phyloP scores from a whole-genome alignment of 2,113 vertebrate genomes.

The Lamprologus sp. region DNA sequence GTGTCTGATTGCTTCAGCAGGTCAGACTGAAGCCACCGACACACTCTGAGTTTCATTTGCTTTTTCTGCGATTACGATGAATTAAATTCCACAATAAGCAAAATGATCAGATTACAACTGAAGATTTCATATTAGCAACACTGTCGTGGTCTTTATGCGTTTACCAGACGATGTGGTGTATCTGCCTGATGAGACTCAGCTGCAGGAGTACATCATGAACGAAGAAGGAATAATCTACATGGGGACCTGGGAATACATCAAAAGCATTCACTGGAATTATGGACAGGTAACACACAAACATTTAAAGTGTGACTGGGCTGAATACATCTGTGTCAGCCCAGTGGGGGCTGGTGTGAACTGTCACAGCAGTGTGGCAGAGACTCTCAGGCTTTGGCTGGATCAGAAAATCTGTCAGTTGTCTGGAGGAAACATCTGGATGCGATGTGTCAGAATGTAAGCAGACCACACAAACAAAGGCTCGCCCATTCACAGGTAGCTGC shows the following conservation, averaged over 20 bases:
- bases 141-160: neutral
- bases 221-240: constrained; percentile 80
- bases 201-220: constrained; percentile 82
- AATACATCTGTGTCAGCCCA: neutral
- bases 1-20: neutral
- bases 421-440: neutral
- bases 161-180: constrained; percentile 75
- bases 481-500: neutral
- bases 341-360: constrained; percentile 40
- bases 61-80: neutral
- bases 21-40: neutral
- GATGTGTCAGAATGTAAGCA: constrained; percentile 27
- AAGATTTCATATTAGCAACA: neutral
- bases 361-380: constrained; percentile 30
- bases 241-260: constrained; percentile 72
- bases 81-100: neutral
- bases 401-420: neutral
- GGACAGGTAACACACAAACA: constrained; percentile 73
- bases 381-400: neutral
- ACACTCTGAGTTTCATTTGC: neutral
- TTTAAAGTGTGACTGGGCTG: neutral
- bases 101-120: neutral
- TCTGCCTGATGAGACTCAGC: constrained; percentile 71
- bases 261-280: constrained; percentile 75
- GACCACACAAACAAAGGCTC: constrained; percentile 48